phyloP scores from a whole-genome alignment of 1,140 invertebrate genomes.

The Cotesia glomerata region DNA sequence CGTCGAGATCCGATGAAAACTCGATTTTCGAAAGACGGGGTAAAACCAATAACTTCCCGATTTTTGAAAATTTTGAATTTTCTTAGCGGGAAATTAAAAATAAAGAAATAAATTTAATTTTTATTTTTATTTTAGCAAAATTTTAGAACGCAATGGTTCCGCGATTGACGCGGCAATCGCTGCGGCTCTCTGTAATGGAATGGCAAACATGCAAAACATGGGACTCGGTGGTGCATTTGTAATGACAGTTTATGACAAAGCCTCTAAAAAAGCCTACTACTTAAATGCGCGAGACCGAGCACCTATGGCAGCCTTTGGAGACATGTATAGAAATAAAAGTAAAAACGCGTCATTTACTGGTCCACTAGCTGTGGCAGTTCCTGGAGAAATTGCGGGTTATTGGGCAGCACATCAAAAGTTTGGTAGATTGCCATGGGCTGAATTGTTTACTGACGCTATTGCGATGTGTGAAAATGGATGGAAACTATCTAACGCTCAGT shows the following conservation, averaged over 20 bases:
- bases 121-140: no score
- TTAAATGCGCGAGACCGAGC: constrained; percentile 85
- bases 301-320: constrained; percentile 68
- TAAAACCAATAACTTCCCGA: no score
- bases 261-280: constrained; percentile 68
- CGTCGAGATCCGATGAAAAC: no score
- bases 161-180: constrained; percentile 90
- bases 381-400: constrained; percentile 90
- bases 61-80: no score
- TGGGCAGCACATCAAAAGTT: constrained; percentile 82
- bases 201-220: constrained; percentile 84
- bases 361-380: constrained; percentile 80
- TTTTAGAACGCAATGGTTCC: constrained; percentile 70
- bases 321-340: constrained; percentile 73
- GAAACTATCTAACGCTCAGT: constrained; percentile 71
- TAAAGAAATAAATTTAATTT: no score
- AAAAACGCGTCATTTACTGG: constrained; percentile 63
- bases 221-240: constrained; percentile 88
- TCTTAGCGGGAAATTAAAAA: no score
- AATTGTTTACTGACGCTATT: constrained; percentile 79
- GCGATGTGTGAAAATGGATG: constrained; percentile 71
- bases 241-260: constrained; percentile 79
- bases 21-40: no score
- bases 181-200: constrained; percentile 83
- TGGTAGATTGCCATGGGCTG: constrained; percentile 82